Evolutionary conservation across 2,888 invertebrate species (phyloP).

Genomic region (Aleiodes leptofemur): DNA sequence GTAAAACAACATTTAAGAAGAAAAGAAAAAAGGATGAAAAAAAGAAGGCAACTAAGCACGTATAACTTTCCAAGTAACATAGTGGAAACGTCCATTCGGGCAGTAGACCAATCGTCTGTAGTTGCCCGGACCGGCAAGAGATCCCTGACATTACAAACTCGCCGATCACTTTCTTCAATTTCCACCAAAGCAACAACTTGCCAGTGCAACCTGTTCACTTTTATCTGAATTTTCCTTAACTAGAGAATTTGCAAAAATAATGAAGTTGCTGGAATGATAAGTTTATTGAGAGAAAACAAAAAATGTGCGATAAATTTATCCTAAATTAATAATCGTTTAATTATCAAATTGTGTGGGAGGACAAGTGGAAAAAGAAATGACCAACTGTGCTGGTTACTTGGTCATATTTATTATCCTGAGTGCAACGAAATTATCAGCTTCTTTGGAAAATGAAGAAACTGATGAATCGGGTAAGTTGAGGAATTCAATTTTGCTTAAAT

Average conservation of each 20-base stretch:
- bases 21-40: constrained; percentile 27
- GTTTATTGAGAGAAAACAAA: no score
- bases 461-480: constrained; percentile 27
- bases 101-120: constrained; percentile 40
- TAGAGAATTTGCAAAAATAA: no score
- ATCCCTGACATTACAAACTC: constrained; percentile 11
- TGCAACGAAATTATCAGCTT: constrained; percentile 2
- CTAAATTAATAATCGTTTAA: not conserved
- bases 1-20: not conserved
- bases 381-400: constrained; percentile 1
- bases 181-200: constrained; percentile 6
- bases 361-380: not conserved
- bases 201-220: constrained; percentile 13
- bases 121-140: constrained; percentile 24
- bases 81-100: constrained; percentile 40
- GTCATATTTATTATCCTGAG: constrained; percentile 12
- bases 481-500: not conserved
- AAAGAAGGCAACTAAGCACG: constrained; percentile 29
- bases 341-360: constrained; percentile 2
- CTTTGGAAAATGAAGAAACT: constrained; percentile 7
- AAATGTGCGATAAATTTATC: no score
- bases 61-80: constrained; percentile 49
- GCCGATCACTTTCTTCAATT: constrained; percentile 23
- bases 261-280: no score
- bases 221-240: not conserved